These are phyloP conservation scores for Piprites chloris DNA, from an alignment of 2,113 vertebrate genomes.

Conservation along the genomic window DNA sequence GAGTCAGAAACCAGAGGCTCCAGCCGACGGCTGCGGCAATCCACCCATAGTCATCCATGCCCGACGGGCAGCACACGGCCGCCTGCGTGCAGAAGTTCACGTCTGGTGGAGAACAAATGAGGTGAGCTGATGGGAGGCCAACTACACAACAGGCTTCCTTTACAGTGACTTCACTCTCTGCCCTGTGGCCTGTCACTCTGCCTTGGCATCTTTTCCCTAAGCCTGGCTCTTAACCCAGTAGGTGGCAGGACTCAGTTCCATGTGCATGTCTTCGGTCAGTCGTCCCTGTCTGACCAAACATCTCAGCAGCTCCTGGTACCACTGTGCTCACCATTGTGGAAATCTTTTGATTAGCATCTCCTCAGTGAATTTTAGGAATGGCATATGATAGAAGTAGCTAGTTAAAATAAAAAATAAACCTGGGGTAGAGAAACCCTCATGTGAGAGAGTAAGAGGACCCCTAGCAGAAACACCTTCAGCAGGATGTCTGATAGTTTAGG, in stretches of 20 bases:
- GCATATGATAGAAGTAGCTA: not conserved
- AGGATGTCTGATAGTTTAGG: not conserved
- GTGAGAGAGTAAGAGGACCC: not conserved
- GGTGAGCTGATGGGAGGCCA: not conserved
- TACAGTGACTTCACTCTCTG: not conserved
- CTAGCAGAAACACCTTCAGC: not conserved
- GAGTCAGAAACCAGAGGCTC: constrained; percentile 82
- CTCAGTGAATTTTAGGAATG: not conserved
- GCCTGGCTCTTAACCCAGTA: not conserved
- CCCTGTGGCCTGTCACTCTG: not conserved
- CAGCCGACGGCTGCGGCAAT: constrained; percentile 76
- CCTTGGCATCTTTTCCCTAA: not conserved
- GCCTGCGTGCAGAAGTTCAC: constrained; percentile 62
- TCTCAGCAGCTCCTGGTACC: not conserved
- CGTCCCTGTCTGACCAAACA: not conserved
- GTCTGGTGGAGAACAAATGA: not conserved
- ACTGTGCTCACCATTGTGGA: not conserved
- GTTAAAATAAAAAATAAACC: not conserved
- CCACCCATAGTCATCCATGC: constrained; percentile 77
- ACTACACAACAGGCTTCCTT: not conserved
- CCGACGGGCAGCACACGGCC: constrained; percentile 51
- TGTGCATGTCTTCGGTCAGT: not conserved
- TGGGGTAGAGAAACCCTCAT: fast-evolving
- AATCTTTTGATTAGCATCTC: not conserved
- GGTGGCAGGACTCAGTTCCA: not conserved